phyloP scores from a whole-genome alignment of 1,140 invertebrate genomes.

The Drosophila orosa region DNA sequence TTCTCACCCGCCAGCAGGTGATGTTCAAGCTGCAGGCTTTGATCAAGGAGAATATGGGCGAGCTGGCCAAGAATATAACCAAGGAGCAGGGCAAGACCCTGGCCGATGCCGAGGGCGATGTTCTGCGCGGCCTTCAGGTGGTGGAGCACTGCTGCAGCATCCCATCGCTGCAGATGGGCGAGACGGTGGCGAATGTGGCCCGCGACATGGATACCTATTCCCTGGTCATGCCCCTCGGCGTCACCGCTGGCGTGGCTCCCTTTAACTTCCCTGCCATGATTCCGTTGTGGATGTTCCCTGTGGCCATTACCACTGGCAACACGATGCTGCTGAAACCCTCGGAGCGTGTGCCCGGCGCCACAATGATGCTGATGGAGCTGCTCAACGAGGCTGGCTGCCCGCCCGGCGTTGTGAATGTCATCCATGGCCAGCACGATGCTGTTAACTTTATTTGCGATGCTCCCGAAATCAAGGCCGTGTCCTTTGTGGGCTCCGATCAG shows the following conservation, averaged over 20 bases:
- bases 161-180: conserved; percentile 95
- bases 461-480: conserved; percentile 98
- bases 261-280: conserved; percentile 99
- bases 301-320: conserved; percentile 96
- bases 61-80: conserved; percentile 96
- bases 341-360: conserved; percentile 98
- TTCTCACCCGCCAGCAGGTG: conserved; percentile 96
- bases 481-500: conserved; percentile 98
- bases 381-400: conserved; percentile 87
- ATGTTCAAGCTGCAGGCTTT: conserved; percentile 94
- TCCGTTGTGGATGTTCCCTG: conserved; percentile 99
- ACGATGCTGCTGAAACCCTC: conserved; percentile 94
- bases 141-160: conserved; percentile 98
- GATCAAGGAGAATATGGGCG: conserved; percentile 89
- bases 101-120: conserved; percentile 98
- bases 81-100: conserved; percentile 99
- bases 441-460: conserved; percentile 99
- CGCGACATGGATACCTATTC: conserved; percentile 97
- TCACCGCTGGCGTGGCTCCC: conserved; percentile 91
- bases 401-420: conserved; percentile 92
- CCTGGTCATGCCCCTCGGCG: conserved; percentile 90
- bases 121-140: conserved; percentile 98
- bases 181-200: conserved; percentile 95
- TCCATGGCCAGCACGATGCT: conserved; percentile 96
- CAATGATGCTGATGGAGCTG: conserved; percentile 94